Conservation (phyloP, 2,113 vertebrate species). For the Pao palembangensis region DNA sequence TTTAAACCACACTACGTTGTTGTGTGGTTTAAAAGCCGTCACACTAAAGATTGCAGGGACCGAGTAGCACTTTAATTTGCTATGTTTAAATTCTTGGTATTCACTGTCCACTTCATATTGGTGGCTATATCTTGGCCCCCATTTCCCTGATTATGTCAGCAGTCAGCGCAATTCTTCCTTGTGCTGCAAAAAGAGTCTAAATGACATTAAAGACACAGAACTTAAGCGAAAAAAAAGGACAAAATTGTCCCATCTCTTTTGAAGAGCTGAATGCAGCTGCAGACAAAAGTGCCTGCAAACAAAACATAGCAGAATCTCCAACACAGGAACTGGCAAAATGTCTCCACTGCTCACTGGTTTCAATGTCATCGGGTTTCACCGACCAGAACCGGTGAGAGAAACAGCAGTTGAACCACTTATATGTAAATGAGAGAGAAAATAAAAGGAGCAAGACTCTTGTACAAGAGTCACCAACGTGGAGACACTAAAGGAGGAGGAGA, state of each 20-base stretch:
- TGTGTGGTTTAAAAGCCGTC: constrained; percentile 8
- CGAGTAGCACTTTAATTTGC: constrained; percentile 10
- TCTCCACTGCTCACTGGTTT: constrained; percentile 65
- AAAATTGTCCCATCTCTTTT: too few species aligned
- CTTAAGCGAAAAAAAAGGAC: too few species aligned
- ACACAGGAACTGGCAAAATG: constrained; percentile 13
- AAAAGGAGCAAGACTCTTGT: background rate
- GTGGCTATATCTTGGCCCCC: too few species aligned
- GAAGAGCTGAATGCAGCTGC: too few species aligned
- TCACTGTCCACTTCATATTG: too few species aligned
- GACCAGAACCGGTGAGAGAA: constrained; percentile 69
- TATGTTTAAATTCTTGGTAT: background rate
- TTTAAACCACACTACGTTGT: constrained; percentile 21
- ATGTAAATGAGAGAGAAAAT: constrained; percentile 60
- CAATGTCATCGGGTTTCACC: constrained; percentile 66
- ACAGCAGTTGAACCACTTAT: constrained; percentile 65
- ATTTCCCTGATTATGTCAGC: too few species aligned
- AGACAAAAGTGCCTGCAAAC: too few species aligned
- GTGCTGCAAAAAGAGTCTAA: too few species aligned
- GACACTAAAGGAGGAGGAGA: constrained; percentile 46
- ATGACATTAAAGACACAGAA: too few species aligned
- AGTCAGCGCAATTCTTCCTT: too few species aligned
- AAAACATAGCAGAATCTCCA: too few species aligned
- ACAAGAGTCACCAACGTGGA: constrained; percentile 46
- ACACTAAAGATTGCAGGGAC: constrained; percentile 4